Evolutionary conservation across 2,113 vertebrate species (phyloP).

Genomic region (Ciconia boyciana): DNA sequence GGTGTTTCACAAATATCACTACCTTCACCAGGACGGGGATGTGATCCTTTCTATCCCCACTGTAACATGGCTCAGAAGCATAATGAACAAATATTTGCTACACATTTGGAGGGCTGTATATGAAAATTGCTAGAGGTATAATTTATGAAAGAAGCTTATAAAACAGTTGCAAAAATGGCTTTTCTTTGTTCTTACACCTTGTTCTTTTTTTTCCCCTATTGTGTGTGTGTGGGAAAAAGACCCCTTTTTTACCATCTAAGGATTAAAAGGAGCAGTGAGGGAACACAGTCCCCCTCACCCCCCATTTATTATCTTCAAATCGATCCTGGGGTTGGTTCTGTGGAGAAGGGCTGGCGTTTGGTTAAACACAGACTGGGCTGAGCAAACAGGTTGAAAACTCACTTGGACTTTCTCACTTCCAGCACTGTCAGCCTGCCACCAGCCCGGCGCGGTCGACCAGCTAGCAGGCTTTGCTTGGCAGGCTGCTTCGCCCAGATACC

Average conservation of each 20-base stretch:
- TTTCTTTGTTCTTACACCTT: background rate
- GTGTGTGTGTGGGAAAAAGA: background rate
- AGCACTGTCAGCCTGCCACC: background rate
- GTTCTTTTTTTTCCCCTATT: background rate
- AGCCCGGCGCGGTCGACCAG: background rate
- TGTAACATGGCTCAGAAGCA: background rate
- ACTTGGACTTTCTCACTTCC: slow-evolving; percentile 70
- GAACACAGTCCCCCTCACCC: background rate
- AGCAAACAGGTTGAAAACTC: slow-evolving; percentile 53
- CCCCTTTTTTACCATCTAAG: background rate
- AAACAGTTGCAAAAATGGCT: background rate
- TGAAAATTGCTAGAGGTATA: background rate
- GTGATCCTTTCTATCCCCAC: background rate
- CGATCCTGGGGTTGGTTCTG: background rate
- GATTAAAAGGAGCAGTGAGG: background rate
- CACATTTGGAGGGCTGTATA: background rate
- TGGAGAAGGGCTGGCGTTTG: slow-evolving; percentile 52
- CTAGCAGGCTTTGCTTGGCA: background rate
- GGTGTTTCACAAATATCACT: background rate
- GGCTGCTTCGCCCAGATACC: background rate
- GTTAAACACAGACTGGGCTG: slow-evolving; percentile 70
- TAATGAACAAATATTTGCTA: background rate
- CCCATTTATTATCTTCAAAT: background rate
- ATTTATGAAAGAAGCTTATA: background rate
- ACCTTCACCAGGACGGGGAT: background rate